These are phyloP conservation scores for Neodon shergylaensis DNA, from an alignment of 2,113 vertebrate species.

Conservation along the genomic window DNA sequence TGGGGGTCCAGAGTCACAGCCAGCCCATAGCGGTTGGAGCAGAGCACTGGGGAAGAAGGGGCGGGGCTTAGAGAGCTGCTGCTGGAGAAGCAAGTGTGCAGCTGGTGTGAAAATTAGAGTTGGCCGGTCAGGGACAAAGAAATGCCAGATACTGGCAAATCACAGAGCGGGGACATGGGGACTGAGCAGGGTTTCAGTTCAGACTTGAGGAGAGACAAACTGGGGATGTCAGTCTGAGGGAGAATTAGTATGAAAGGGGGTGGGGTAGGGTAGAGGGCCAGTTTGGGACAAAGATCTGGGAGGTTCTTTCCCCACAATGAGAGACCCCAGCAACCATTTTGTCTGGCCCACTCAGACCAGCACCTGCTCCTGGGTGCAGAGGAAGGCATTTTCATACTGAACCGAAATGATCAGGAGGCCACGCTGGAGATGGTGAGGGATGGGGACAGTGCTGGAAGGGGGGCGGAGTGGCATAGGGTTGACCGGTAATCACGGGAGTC, in stretches of 20 bases:
- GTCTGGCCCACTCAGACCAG: slow-evolving; percentile 83
- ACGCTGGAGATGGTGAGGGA: slow-evolving; percentile 91
- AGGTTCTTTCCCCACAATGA: neutral
- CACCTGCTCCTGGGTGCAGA: slow-evolving; percentile 93
- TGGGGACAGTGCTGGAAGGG: neutral
- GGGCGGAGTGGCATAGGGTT: neutral
- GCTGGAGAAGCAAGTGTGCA: no score
- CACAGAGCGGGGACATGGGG: neutral
- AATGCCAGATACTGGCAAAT: neutral
- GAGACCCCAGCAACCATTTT: neutral
- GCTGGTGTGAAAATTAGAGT: no score
- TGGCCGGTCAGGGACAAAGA: neutral
- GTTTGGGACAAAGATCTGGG: neutral
- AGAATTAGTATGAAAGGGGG: neutral
- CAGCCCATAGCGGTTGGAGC: neutral
- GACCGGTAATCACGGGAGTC: neutral
- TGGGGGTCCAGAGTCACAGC: neutral
- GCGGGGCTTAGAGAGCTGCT: no score
- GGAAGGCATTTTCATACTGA: slow-evolving; percentile 94
- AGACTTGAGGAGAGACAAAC: neutral
- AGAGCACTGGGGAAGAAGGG: neutral
- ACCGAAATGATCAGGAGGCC: slow-evolving; percentile 89
- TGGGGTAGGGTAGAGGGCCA: neutral
- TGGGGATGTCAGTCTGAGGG: neutral
- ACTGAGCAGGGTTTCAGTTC: neutral